Evolutionary conservation across 2,113 vertebrate species (phyloP).

Genomic region (Oncorhynchus clarkii): DNA sequence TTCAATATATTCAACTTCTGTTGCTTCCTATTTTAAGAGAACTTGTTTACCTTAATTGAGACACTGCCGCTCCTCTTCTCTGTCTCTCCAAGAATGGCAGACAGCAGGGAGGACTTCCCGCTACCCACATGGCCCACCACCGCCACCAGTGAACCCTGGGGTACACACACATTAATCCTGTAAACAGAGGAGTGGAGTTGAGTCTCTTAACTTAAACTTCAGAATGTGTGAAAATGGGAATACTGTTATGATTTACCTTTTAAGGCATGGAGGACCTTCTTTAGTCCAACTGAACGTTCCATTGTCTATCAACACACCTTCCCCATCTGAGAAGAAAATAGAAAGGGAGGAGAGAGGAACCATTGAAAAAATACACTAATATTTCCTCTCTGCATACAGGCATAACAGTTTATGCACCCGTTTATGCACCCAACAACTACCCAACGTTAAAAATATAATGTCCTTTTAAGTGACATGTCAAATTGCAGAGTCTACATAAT

Average conservation of each 20-base stretch:
- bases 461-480: conserved; percentile 46
- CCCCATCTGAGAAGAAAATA: conserved; percentile 36
- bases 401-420: background rate
- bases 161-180: conserved; percentile 65
- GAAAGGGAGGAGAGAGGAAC: conserved; percentile 4
- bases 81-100: conserved; percentile 76
- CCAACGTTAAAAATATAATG: conserved; percentile 50
- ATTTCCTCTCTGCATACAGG: conserved; percentile 18
- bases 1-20: background rate
- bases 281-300: conserved; percentile 84
- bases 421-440: conserved; percentile 12
- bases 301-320: conserved; percentile 67
- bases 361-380: conserved; percentile 29
- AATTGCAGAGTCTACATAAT: conserved; percentile 51
- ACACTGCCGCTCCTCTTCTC: conserved; percentile 67
- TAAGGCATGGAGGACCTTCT: conserved; percentile 75
- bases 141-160: conserved; percentile 66
- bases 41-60: conserved; percentile 65
- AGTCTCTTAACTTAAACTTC: background rate
- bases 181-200: background rate
- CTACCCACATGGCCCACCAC: conserved; percentile 72
- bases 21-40: background rate
- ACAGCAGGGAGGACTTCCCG: conserved; percentile 77
- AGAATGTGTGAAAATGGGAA: background rate
- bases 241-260: conserved; percentile 21